Evolutionary conservation across 2,113 vertebrate species (phyloP).

Genomic region (Gyps fulvus): DNA sequence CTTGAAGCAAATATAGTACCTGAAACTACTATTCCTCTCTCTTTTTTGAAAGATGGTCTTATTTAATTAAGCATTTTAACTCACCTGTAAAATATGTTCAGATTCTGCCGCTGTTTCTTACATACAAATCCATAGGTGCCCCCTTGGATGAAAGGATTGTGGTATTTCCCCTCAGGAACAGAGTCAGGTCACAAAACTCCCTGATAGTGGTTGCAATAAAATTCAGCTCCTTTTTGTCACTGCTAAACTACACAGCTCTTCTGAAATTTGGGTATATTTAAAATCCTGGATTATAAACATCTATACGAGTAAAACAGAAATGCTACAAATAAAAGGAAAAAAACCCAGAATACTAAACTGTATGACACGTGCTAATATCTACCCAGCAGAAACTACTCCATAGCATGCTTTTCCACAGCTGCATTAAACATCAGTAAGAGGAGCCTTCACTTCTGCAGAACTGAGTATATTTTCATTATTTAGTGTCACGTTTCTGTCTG

Average conservation of each 20-base stretch:
- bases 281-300: not conserved
- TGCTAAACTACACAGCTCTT: not conserved
- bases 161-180: not conserved
- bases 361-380: not conserved
- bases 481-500: not conserved
- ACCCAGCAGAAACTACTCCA: not conserved
- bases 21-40: not conserved
- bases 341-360: not conserved
- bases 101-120: not conserved
- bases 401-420: not conserved
- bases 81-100: not conserved
- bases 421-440: not conserved
- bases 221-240: not conserved
- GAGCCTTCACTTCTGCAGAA: not conserved
- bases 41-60: not conserved
- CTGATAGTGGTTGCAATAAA: accelerated
- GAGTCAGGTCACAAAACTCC: not conserved
- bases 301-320: not conserved
- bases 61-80: not conserved
- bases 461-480: not conserved
- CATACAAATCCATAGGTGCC: not conserved
- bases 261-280: not conserved
- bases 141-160: not conserved
- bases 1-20: not conserved
- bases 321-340: not conserved